Conservation (phyloP, 2,888 invertebrate species). For the Ommatoiulus sabulosus region DNA sequence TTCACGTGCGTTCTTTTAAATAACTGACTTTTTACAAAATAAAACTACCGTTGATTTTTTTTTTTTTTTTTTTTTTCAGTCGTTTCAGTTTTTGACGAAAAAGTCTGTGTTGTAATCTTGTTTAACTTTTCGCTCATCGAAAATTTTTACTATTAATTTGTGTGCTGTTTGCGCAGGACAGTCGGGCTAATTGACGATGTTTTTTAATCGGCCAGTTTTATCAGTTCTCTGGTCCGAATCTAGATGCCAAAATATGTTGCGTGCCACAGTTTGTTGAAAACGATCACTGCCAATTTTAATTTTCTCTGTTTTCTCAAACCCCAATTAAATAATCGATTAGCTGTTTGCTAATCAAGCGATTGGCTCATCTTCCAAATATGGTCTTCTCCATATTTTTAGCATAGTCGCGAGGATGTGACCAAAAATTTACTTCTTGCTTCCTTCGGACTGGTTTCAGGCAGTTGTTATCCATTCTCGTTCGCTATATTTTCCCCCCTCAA, state of each 20-base stretch:
- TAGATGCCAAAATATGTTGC: neutral
- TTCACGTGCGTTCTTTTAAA: too few species aligned
- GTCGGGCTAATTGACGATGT: neutral
- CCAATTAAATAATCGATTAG: neutral
- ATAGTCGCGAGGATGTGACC: neutral
- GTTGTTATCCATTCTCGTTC: slow-evolving; percentile 2
- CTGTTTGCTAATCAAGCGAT: neutral
- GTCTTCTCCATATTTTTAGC: neutral
- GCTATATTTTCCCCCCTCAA: neutral
- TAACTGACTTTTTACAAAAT: too few species aligned
- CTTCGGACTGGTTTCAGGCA: neutral
- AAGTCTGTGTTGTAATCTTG: neutral
- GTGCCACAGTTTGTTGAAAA: neutral
- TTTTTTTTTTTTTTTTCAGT: too few species aligned
- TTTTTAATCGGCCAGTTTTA: neutral
- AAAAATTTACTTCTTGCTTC: neutral
- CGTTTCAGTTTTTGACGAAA: neutral
- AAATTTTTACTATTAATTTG: neutral
- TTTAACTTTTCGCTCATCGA: neutral
- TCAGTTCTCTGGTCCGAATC: neutral
- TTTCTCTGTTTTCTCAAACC: neutral
- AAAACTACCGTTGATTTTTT: too few species aligned
- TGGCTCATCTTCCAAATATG: neutral
- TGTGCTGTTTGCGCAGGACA: neutral
- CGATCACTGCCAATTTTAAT: slow-evolving; percentile 5